These are phyloP conservation scores for Macrobrachium rosenbergii DNA, from an alignment of 1,140 invertebrate genomes.

Conservation along the genomic window DNA sequence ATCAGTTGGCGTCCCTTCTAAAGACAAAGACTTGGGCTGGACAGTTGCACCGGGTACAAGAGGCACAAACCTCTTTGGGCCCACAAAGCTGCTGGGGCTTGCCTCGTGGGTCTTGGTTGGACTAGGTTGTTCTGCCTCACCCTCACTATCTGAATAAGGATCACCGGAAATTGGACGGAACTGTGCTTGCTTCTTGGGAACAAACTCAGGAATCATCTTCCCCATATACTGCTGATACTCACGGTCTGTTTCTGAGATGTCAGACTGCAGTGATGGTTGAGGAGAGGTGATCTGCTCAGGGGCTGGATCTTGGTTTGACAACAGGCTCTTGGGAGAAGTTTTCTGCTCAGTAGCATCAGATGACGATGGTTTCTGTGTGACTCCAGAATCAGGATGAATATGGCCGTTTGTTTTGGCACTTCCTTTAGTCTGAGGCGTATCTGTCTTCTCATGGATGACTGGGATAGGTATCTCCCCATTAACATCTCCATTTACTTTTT, in stretches of 20 bases:
- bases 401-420: conserved; percentile 43
- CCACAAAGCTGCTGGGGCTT: conserved; percentile 28
- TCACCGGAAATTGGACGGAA: conserved; percentile 77
- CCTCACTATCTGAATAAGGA: conserved; percentile 77
- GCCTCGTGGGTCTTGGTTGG: conserved; percentile 47
- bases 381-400: conserved; percentile 27
- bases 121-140: conserved; percentile 55
- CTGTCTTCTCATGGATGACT: conserved; percentile 76
- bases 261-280: conserved; percentile 51
- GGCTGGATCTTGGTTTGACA: conserved; percentile 8
- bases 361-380: neutral
- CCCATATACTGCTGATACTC: conserved; percentile 55
- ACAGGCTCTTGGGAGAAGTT: neutral
- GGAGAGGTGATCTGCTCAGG: conserved; percentile 41
- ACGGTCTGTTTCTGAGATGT: conserved; percentile 56
- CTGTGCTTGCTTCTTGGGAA: conserved; percentile 71
- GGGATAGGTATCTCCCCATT: conserved; percentile 76
- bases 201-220: conserved; percentile 66
- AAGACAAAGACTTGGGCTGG: conserved; percentile 40
- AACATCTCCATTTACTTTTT: conserved; percentile 68
- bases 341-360: neutral
- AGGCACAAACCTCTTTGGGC: conserved; percentile 56
- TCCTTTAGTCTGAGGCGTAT: conserved; percentile 56
- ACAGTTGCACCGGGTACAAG: conserved; percentile 51
- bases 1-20: conserved; percentile 38